A percentile compares a stretch with the other conserved stretches of the same genome.
These are phyloP conservation scores for Mastacembelus armatus DNA, from an alignment of 2,797 vertebrate species.

Conservation along the genomic window DNA sequence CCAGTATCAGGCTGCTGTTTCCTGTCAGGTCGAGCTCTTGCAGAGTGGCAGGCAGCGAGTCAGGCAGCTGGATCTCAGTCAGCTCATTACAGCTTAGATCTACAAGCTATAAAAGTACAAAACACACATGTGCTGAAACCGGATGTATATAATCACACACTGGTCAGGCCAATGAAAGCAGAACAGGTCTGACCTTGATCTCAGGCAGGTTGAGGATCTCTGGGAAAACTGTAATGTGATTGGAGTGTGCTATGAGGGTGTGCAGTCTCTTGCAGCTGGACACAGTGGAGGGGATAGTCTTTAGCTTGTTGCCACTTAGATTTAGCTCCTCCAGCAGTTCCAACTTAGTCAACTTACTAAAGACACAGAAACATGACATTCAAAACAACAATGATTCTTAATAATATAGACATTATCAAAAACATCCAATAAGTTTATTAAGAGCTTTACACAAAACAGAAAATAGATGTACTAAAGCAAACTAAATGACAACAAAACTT, in stretches of 20 bases:
- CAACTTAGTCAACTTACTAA: conserved; percentile 94
- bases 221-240: conserved; percentile 94
- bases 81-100: conserved; percentile 97
- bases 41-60: conserved; percentile 88
- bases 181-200: conserved; percentile 89
- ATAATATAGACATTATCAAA: neutral
- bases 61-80: conserved; percentile 93
- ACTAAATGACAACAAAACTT: neutral
- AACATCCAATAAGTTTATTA: neutral
- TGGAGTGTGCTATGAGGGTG: conserved; percentile 93
- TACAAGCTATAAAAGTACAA: conserved; percentile 84
- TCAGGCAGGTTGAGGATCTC: conserved; percentile 93
- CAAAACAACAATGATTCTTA: neutral
- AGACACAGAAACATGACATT: conserved; percentile 34
- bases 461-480: neutral
- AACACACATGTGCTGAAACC: conserved; percentile 15
- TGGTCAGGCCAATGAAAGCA: conserved; percentile 1
- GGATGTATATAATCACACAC: conserved; percentile 1
- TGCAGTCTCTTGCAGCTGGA: conserved; percentile 94
- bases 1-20: conserved; percentile 92
- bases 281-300: conserved; percentile 95
- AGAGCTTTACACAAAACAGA: neutral
- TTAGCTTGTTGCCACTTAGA: conserved; percentile 95
- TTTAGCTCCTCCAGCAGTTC: conserved; percentile 95
- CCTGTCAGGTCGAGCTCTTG: conserved; percentile 95